Conservation (phyloP, 1,140 invertebrate genomes). For the Hycleus phaleratus region DNA sequence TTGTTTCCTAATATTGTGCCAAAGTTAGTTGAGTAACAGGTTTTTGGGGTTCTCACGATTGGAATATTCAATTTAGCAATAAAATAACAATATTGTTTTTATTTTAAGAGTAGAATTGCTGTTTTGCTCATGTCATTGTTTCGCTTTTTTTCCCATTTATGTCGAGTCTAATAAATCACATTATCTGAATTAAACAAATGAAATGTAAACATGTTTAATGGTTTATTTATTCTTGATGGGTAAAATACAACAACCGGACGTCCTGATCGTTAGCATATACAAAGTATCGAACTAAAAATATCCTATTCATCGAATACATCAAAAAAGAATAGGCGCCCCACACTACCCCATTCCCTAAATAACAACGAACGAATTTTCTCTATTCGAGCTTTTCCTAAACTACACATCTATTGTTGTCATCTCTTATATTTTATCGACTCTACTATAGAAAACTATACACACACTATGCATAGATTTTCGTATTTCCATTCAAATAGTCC, state of each 20-base stretch:
- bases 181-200: constrained; percentile 22
- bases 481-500: constrained; percentile 38
- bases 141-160: no score
- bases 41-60: no score
- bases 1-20: no score
- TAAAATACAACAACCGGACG: constrained; percentile 35
- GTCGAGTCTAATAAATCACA: constrained; percentile 6
- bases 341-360: no score
- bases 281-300: constrained; percentile 25
- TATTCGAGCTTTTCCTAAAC: constrained; percentile 28
- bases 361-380: constrained; percentile 19
- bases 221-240: constrained; percentile 32
- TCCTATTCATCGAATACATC: constrained; percentile 32
- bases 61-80: no score
- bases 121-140: no score
- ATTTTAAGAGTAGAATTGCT: no score
- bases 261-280: constrained; percentile 30
- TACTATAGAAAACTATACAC: constrained; percentile 9
- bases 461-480: constrained; percentile 24
- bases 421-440: constrained; percentile 40
- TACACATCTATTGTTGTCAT: constrained; percentile 37
- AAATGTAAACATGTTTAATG: constrained; percentile 27
- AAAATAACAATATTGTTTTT: no score
- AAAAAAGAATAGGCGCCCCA: constrained; percentile 11
- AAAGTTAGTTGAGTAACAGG: no score